phyloP scores from a whole-genome alignment of 2,113 vertebrate genomes.

The Ciconia boyciana region DNA sequence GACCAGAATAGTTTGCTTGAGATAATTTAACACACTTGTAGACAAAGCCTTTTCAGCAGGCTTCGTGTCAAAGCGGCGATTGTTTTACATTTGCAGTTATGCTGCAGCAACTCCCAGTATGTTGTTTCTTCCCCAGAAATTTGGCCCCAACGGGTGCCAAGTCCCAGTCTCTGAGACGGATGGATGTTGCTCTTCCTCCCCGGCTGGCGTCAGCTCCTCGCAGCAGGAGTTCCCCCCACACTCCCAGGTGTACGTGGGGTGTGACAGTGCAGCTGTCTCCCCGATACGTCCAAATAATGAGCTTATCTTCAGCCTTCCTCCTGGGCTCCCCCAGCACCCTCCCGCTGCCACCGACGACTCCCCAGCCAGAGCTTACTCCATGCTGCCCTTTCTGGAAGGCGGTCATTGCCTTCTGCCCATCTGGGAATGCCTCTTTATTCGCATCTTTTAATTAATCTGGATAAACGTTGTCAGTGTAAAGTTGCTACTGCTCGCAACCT shows the following conservation, averaged over 20 bases:
- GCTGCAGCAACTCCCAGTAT: neutral
- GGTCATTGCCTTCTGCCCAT: neutral
- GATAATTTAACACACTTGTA: neutral
- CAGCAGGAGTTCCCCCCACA: neutral
- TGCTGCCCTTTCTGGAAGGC: neutral
- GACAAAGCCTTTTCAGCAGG: neutral
- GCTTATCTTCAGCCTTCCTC: neutral
- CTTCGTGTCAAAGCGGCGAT: neutral
- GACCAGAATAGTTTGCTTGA: neutral
- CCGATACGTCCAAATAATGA: neutral
- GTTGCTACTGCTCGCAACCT: neutral
- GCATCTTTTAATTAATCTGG: neutral
- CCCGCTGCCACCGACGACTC: rapidly evolving
- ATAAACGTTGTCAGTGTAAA: neutral
- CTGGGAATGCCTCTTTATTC: neutral
- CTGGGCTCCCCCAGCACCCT: neutral
- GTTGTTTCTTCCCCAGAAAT: constrained; percentile 43
- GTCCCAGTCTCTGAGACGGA: constrained; percentile 4
- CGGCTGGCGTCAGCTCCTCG: neutral
- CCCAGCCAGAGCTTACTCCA: neutral
- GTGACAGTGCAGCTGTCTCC: neutral
- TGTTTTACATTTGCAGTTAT: constrained; percentile 40
- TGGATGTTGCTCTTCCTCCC: neutral
- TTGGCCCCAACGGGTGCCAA: neutral
- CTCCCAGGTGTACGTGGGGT: neutral